Evolutionary conservation across 2,113 vertebrate genomes (phyloP), one percentile per base, ranked within the genome.

Genomic region (Neolamprologus devosi): DNA sequence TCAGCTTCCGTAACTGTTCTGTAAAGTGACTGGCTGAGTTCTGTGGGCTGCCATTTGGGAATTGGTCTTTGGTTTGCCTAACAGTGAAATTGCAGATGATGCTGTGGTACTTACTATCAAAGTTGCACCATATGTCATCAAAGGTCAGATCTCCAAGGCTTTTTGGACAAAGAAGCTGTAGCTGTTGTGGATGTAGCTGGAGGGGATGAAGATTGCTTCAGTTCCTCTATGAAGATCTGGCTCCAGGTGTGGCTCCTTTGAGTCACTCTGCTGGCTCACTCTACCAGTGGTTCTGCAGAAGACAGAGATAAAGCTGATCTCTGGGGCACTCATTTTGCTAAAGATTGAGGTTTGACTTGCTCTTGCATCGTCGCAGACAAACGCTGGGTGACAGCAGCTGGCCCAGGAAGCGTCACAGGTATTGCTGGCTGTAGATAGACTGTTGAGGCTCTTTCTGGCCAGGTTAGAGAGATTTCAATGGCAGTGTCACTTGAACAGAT

Each of bases 131-230:
- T 0, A 99, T 98, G 87, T 99, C 98, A 0, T 99, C 99, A 0
- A 98, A 99, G 1, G 98, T 99, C 49, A 99, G 96, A 90, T 99
- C 98, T 2, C 98, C 98, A 4, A 98, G 96, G 90, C 98, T 99
- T 91, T 58, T 99, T 99, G 90, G 98, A 99, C 94, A 98, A 98
- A 49, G 96, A 89, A 49, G 86, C 28, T 9, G 92, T 84, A 83
- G 79, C 81, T 14, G 17, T 47, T 45, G 0, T 92, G 87, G 65
- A 28, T 60, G 28, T n/a, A n/a, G 96, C 89, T 0, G 79, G 80
- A 0, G 85, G 40, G 63, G 94, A 88, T 4, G 95, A 94, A 2
- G 96, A 95, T 92, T 97, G 96, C 87, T 96, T 97, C 81, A 98
- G 96, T 3, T 97, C 97, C 47, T 96, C 97, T 83, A 98, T 96